Conservation (phyloP, 2,113 vertebrate species). For the Tetrao urogallus region DNA sequence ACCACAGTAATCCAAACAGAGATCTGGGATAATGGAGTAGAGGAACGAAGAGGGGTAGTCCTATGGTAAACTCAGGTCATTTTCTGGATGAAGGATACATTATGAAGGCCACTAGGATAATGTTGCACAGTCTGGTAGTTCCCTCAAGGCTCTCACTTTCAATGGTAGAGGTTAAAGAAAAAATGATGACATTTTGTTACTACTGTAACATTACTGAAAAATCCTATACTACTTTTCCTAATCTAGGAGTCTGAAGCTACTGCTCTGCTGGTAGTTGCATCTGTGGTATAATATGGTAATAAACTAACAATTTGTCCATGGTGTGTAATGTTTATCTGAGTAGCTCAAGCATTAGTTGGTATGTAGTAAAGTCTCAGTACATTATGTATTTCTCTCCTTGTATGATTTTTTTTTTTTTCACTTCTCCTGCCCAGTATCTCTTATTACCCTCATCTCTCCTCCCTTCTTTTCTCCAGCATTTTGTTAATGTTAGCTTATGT, state of each 20-base stretch:
- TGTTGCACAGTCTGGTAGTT: not conserved
- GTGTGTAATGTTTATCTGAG: not conserved
- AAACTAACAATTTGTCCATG: not conserved
- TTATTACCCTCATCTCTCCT: not conserved
- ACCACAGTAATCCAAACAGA: not conserved
- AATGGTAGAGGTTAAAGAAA: not conserved
- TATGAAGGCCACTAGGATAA: too few relatives aligned
- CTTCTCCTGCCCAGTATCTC: fast-evolving
- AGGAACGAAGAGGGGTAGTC: not conserved
- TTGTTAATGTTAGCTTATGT: not conserved
- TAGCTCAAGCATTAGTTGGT: not conserved
- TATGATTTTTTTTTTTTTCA: not conserved
- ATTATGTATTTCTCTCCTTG: not conserved
- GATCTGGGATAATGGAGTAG: not conserved
- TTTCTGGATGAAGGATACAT: not conserved
- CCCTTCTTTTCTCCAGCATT: not conserved
- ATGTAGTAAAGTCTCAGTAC: not conserved
- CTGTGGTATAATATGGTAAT: not conserved
- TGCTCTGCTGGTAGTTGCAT: not conserved
- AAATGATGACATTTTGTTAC: not conserved
- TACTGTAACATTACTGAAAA: not conserved
- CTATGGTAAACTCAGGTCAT: not conserved
- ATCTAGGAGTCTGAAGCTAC: not conserved
- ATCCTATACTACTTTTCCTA: fast-evolving
- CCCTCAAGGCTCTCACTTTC: not conserved